phyloP scores from a whole-genome alignment of 1,140 invertebrate genomes.

The Brachionus manjavacas region DNA sequence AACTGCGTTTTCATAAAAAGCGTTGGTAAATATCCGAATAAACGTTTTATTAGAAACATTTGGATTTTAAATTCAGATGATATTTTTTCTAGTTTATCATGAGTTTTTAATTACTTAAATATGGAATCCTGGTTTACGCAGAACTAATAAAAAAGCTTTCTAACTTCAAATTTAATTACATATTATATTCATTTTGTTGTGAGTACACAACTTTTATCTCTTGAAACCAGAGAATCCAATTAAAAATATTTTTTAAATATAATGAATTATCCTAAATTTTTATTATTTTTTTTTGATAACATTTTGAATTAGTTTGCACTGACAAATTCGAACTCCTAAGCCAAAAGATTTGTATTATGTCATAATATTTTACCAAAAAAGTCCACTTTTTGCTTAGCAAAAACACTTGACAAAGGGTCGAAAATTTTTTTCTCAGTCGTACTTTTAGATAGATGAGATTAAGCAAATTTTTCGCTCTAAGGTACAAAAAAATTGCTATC shows the following conservation, averaged over 20 bases:
- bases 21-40: not conserved
- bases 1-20: not conserved
- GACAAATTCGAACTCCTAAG: not conserved
- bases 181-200: not conserved
- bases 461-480: not conserved
- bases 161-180: not conserved
- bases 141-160: not conserved
- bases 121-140: not conserved
- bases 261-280: not conserved
- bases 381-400: not conserved
- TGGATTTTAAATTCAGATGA: not conserved
- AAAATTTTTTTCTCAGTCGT: not conserved
- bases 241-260: not conserved
- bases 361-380: not conserved
- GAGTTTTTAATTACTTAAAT: constrained; percentile 11
- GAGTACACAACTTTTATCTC: not conserved
- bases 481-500: not conserved
- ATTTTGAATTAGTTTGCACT: not conserved
- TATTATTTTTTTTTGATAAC: not conserved
- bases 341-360: not conserved
- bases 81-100: not conserved
- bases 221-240: not conserved
- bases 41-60: not conserved
- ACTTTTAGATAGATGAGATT: not conserved
- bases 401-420: not conserved